Evolutionary conservation across 2,113 vertebrate species (phyloP).

Genomic region (Marmota monax): DNA sequence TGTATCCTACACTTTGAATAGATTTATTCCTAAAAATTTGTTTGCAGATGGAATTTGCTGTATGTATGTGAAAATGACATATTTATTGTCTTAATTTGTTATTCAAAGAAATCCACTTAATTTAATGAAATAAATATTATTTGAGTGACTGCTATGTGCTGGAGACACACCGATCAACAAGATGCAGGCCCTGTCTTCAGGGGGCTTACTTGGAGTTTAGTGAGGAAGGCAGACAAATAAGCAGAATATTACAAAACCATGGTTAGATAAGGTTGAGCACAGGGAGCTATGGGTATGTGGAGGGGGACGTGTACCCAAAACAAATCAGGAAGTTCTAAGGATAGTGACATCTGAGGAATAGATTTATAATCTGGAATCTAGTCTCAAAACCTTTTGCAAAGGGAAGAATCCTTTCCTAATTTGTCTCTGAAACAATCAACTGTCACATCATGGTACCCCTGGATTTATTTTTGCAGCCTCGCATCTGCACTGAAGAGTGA

Average conservation of each 20-base stretch:
- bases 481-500: neutral
- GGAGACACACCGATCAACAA: neutral
- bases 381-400: neutral
- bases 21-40: conserved; percentile 44
- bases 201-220: neutral
- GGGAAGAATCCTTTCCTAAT: neutral
- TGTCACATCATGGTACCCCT: neutral
- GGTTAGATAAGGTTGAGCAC: neutral
- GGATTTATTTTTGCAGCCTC: neutral
- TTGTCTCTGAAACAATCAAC: conserved; percentile 29
- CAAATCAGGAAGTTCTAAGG: neutral
- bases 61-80: neutral
- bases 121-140: conserved; percentile 24
- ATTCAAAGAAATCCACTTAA: conserved; percentile 22
- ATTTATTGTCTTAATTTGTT: conserved; percentile 49
- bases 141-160: neutral
- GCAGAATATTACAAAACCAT: neutral
- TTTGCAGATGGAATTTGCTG: conserved; percentile 32
- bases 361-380: neutral
- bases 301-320: neutral
- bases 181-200: neutral
- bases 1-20: conserved; percentile 28
- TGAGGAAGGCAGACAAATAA: neutral
- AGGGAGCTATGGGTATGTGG: neutral
- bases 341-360: neutral